Conservation (phyloP, 1,140 invertebrate species). For the Pseudobourletiella spinata region DNA sequence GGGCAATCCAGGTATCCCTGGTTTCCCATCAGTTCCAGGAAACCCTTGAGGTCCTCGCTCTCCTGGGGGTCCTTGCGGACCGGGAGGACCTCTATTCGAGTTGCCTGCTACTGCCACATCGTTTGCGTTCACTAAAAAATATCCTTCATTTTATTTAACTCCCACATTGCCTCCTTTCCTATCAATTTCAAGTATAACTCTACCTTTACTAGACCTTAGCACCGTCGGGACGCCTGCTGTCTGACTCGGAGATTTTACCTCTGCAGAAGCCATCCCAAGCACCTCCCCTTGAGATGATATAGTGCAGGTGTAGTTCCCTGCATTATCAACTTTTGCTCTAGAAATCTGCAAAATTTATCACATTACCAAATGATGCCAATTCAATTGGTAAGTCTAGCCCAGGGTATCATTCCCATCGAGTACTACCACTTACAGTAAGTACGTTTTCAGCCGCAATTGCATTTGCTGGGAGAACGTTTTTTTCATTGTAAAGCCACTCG, state of each 20-base stretch:
- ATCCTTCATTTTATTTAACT: neutral
- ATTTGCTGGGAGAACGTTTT: neutral
- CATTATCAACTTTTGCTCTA: neutral
- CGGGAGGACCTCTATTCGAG: constrained; percentile 33
- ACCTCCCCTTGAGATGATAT: too few relatives aligned
- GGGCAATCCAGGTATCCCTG: constrained; percentile 31
- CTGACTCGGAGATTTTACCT: too few relatives aligned
- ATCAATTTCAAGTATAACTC: too few relatives aligned
- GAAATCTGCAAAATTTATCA: neutral
- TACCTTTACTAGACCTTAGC: too few relatives aligned
- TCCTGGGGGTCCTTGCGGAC: constrained; percentile 35
- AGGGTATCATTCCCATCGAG: neutral
- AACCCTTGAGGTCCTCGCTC: too few relatives aligned
- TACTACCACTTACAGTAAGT: neutral
- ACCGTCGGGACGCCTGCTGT: too few relatives aligned
- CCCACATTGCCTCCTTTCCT: neutral
- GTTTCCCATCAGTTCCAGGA: too few relatives aligned
- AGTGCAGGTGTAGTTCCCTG: neutral
- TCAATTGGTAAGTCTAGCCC: too few relatives aligned
- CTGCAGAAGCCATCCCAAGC: too few relatives aligned
- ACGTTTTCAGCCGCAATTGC: neutral
- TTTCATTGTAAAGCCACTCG: neutral
- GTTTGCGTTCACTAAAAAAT: neutral
- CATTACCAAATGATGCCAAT: neutral
- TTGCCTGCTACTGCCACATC: too few relatives aligned